These are phyloP conservation scores for Lycophotia porphyrea DNA, from an alignment of 2,888 invertebrate species.

Conservation along the genomic window DNA sequence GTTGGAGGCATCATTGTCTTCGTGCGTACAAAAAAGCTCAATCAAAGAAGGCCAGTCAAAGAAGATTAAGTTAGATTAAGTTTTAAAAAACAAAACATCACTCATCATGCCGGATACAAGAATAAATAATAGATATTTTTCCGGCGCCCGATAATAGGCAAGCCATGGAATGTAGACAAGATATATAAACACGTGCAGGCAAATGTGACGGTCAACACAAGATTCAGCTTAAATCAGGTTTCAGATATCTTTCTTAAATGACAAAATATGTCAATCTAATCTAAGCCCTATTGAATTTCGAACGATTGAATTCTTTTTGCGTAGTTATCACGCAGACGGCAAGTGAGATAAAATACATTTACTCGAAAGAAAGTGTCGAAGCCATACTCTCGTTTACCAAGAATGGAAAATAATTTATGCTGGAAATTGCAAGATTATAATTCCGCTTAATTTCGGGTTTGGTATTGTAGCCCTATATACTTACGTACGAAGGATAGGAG, in stretches of 20 bases:
- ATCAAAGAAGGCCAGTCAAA: constrained; percentile 8
- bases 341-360: constrained; percentile 49
- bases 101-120: neutral
- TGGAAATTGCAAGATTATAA: constrained; percentile 26
- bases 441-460: constrained; percentile 26
- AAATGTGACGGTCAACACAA: constrained; percentile 8
- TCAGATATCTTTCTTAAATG: constrained; percentile 34
- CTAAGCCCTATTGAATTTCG: constrained; percentile 34
- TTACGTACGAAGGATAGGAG: constrained; percentile 24
- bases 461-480: constrained; percentile 1
- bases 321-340: constrained; percentile 27
- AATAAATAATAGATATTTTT: neutral
- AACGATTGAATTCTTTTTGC: constrained; percentile 39
- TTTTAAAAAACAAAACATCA: neutral
- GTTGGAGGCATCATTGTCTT: constrained; percentile 20
- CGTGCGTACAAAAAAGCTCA: constrained; percentile 9
- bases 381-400: constrained; percentile 25
- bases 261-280: constrained; percentile 51
- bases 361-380: constrained; percentile 44
- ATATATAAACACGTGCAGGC: constrained; percentile 6
- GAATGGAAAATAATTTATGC: constrained; percentile 27
- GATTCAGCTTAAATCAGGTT: constrained; percentile 20
- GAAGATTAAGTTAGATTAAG: neutral
- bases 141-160: neutral
- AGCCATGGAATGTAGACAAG: neutral